Evolutionary conservation across 1,140 invertebrate genomes (phyloP).

Genomic region (Saccostrea echinata): DNA sequence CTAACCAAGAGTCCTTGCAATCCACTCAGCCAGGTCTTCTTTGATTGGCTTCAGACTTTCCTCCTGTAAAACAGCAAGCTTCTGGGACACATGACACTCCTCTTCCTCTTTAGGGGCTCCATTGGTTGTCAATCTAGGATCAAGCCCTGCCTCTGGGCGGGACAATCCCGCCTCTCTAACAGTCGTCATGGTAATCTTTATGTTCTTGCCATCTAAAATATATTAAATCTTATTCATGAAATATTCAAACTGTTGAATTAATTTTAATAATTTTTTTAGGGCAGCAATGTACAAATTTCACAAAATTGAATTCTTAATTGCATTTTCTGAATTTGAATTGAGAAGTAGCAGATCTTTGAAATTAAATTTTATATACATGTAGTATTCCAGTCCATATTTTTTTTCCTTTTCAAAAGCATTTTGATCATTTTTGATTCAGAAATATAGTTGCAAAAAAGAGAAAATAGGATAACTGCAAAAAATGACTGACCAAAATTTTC

Average conservation of each 20-base stretch:
- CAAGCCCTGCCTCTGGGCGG: slow-evolving; percentile 49
- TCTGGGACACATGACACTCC: slow-evolving; percentile 53
- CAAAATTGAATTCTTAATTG: background rate
- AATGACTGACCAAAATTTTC: too few relatives aligned
- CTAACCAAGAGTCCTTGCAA: slow-evolving; percentile 82
- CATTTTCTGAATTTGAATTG: background rate
- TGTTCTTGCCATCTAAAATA: slow-evolving; percentile 19
- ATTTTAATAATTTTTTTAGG: background rate
- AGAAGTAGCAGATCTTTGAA: too few relatives aligned
- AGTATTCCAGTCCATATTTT: too few relatives aligned
- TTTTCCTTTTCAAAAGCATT: too few relatives aligned
- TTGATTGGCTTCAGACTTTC: slow-evolving; percentile 66
- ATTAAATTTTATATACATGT: too few relatives aligned
- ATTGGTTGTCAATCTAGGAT: slow-evolving; percentile 36
- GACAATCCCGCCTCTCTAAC: slow-evolving; percentile 19
- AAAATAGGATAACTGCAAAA: too few relatives aligned
- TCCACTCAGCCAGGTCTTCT: slow-evolving; percentile 96
- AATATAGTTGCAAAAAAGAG: too few relatives aligned
- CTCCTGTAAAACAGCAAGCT: slow-evolving; percentile 61
- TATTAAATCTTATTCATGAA: background rate
- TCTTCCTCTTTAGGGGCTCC: slow-evolving; percentile 44
- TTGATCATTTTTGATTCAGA: too few relatives aligned
- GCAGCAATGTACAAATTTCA: too few relatives aligned
- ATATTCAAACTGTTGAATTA: background rate
- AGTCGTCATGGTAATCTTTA: slow-evolving; percentile 16